Conservation (phyloP, 2,113 vertebrate genomes). For the Cathartes aura region DNA sequence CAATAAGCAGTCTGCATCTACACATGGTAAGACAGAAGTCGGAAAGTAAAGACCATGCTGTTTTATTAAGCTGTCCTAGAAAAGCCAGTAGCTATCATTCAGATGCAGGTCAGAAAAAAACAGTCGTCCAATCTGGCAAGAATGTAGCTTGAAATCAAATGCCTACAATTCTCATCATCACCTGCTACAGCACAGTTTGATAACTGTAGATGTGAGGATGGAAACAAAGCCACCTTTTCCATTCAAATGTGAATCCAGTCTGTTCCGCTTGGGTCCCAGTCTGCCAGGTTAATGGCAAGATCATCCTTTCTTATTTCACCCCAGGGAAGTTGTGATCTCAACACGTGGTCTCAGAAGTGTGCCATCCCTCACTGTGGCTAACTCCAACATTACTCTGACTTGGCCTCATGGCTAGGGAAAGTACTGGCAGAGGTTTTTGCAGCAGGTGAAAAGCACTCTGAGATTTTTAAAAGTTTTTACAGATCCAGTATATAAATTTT, state of each 20-base stretch:
- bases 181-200: neutral
- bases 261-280: neutral
- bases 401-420: neutral
- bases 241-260: neutral
- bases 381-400: neutral
- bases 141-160: neutral
- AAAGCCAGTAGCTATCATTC: neutral
- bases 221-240: neutral
- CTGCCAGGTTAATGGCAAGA: neutral
- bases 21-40: neutral
- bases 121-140: neutral
- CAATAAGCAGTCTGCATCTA: neutral
- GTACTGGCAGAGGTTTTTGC: neutral
- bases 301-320: neutral
- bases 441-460: neutral
- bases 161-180: neutral
- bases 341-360: accelerated
- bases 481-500: neutral
- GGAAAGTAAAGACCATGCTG: neutral
- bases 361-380: neutral
- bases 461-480: neutral
- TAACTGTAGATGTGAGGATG: neutral
- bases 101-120: neutral
- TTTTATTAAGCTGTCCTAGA: neutral
- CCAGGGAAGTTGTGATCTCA: neutral